These are phyloP conservation scores for Echinarachnius parma DNA, from an alignment of 53 echinoderm and acorn worm species.

Conservation along the genomic window DNA sequence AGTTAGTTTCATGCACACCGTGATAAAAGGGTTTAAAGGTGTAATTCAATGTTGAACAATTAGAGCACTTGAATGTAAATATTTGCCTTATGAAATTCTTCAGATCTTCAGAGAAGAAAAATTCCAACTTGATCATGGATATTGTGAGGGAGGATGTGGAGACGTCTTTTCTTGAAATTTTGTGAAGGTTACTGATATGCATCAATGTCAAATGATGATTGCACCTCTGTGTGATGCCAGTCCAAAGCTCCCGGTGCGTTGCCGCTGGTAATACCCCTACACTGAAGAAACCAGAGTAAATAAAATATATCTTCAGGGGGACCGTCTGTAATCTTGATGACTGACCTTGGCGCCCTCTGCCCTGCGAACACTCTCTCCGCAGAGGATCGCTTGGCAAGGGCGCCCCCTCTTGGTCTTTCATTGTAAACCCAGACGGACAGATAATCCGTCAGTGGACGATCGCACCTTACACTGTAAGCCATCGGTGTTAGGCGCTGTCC, in stretches of 20 bases:
- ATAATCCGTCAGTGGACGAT: conserved; percentile 27
- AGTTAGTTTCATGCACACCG: too few relatives aligned
- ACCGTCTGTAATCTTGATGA: conserved; percentile 95
- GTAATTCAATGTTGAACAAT: too few relatives aligned
- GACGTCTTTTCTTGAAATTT: too few relatives aligned
- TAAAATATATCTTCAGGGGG: conserved; percentile 46
- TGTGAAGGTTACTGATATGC: too few relatives aligned
- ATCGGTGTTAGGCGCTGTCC: too few relatives aligned
- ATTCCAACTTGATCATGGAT: too few relatives aligned
- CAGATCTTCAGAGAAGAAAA: too few relatives aligned
- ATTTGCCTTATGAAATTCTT: too few relatives aligned
- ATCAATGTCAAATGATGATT: conserved; percentile 80
- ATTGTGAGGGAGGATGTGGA: too few relatives aligned
- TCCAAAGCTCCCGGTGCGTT: conserved; percentile 23
- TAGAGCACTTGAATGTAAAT: too few relatives aligned
- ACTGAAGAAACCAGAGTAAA: conserved; percentile 50
- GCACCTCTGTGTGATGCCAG: conserved; percentile 29
- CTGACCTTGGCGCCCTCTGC: conserved; percentile 35
- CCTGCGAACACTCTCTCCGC: neutral
- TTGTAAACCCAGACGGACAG: conserved; percentile 98
- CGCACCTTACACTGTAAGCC: too few relatives aligned
- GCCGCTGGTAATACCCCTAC: conserved; percentile 58
- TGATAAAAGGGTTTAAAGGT: too few relatives aligned
- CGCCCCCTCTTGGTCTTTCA: conserved; percentile 50
- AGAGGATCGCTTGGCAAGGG: neutral